A percentile compares a stretch with the other conserved stretches of the same genome.
phyloP scores from a whole-genome alignment of 2,797 vertebrate species.

The Novumbra hubbsi region DNA sequence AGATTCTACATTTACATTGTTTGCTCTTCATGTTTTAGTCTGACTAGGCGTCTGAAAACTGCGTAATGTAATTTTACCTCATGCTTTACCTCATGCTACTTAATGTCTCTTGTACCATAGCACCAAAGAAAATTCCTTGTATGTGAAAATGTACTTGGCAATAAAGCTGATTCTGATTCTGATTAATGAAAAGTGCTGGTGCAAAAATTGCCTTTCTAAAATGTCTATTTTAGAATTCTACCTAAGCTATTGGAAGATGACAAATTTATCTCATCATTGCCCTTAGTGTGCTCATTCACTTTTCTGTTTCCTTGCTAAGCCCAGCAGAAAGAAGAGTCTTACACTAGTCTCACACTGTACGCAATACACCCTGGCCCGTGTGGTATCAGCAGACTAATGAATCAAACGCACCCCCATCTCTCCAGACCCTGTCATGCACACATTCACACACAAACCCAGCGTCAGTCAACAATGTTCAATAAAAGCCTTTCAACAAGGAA shows the following conservation, averaged over 20 bases:
- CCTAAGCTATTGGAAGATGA: not conserved
- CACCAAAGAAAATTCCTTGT: too few relatives aligned
- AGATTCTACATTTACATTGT: too few relatives aligned
- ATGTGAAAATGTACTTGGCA: too few relatives aligned
- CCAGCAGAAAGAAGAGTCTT: not conserved
- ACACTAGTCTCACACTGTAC: not conserved
- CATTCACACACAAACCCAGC: not conserved
- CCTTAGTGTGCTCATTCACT: not conserved
- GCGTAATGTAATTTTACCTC: too few relatives aligned
- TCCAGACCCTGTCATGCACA: constrained; percentile 2
- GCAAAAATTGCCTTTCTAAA: too few relatives aligned
- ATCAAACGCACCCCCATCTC: constrained; percentile 4
- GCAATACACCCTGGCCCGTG: constrained; percentile 5
- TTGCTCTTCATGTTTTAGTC: too few relatives aligned
- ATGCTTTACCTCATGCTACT: too few relatives aligned
- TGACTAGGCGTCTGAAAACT: too few relatives aligned
- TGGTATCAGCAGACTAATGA: constrained; percentile 3
- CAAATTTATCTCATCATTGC: not conserved
- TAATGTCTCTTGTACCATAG: too few relatives aligned
- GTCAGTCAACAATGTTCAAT: constrained; percentile 4
- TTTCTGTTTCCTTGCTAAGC: not conserved
- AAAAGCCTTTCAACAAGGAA: not conserved
- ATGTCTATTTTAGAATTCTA: too few relatives aligned
- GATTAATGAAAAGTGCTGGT: too few relatives aligned
- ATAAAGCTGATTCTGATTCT: too few relatives aligned